Evolutionary conservation across 2,888 invertebrate genomes (phyloP), one percentile per base, ranked within the genome.

Genomic region (Morpho achilles): DNA sequence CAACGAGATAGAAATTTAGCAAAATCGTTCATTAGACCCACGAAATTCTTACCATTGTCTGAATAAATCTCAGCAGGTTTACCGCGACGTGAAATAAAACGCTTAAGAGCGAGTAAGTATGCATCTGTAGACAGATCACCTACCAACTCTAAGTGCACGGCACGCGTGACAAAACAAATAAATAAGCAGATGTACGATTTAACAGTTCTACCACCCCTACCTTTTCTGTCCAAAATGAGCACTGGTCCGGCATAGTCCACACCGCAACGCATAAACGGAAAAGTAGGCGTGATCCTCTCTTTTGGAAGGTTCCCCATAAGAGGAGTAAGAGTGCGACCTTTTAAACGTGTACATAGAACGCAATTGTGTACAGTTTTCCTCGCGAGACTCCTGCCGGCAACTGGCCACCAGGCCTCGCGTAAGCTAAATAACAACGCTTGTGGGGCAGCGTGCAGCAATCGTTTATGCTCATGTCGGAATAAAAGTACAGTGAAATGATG

Each of bases 201-300:
- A 22, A 58, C 53, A 39, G 63, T 23, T 49, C 58, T 65, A 0
- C 66, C 58, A 2, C 71, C 68, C 8, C 63, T 61, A 5, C 69
- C 68, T 52, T 63, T 67, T 3, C 66, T 42, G 50, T 66, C 68
- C 7, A 69, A 50, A 32, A 64, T 59, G 22, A 58, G 55, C 43
- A 69, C 39, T 43, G 69, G 70, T 7, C 69, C 70, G 0, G 65
- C 67, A 49, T 70, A 68, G 10, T 70, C 68, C 0, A 70, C 69
- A 22, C 67, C 70, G 8, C 63, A 60, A 9, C 46, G 56, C 23
- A 63, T 43, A 60, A 69, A 70, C 1, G 68, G 68, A 48, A 54
- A 65, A 22, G 48, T 62, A 7, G 63, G 51, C 40, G 56, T 50
- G 41, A 72, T 16, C 43, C 69, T 42, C 53, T 67, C 62, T 23